Percentiles rank a stretch among this genome's conserved stretches.
Conservation (phyloP, 2,797 vertebrate species). For the Coracias cyanogaster region DNA sequence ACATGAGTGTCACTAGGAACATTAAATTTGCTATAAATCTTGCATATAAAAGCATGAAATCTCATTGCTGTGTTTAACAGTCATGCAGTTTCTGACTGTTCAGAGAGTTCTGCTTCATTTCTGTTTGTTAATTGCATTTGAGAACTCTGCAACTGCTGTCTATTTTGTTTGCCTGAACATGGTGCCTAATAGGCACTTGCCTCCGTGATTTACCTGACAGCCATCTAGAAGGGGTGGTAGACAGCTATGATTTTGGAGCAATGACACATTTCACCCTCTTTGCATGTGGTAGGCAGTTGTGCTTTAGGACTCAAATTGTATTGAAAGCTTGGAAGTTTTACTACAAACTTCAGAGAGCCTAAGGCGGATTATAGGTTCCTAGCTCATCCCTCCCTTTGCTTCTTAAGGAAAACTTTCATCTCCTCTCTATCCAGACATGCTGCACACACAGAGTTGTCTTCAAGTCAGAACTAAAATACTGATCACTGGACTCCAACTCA, state of each 20-base stretch:
- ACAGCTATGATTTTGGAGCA: background rate
- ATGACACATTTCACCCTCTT: background rate
- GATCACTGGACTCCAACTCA: background rate
- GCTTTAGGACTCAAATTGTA: background rate
- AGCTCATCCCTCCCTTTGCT: background rate
- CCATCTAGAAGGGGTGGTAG: background rate
- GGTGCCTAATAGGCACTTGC: background rate
- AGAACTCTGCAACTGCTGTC: background rate
- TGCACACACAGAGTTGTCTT: background rate
- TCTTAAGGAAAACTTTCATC: background rate
- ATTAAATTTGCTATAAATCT: background rate
- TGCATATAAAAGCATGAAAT: background rate
- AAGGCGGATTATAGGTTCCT: background rate
- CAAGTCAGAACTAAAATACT: background rate
- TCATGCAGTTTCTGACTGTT: background rate
- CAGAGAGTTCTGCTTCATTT: constrained; percentile 43
- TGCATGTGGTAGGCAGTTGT: background rate
- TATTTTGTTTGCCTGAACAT: background rate
- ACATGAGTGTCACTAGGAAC: background rate
- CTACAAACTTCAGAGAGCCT: background rate
- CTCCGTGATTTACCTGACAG: background rate
- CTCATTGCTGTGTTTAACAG: background rate
- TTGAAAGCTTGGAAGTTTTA: background rate
- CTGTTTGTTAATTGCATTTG: constrained; percentile 21
- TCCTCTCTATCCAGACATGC: background rate